Conservation (phyloP, 2,888 invertebrate species). For the Allophyes oxyacanthae region DNA sequence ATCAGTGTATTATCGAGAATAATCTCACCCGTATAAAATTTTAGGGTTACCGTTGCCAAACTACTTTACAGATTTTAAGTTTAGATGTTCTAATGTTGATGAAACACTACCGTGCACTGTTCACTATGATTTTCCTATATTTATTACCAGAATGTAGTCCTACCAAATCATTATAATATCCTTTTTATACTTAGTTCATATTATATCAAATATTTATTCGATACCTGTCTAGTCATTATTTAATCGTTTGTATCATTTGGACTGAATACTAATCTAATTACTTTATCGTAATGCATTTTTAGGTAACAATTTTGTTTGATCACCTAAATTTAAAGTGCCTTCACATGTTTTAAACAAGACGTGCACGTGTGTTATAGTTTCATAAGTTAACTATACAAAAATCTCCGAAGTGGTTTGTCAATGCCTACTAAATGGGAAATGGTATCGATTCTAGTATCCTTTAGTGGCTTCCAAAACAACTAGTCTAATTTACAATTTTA, state of each 20-base stretch:
- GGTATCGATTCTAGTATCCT: constrained; percentile 62
- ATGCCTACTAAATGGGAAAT: constrained; percentile 48
- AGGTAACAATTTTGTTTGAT: constrained; percentile 44
- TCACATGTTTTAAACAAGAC: constrained; percentile 72
- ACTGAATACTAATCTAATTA: constrained; percentile 14
- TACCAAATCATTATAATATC: constrained; percentile 5
- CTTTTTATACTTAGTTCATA: constrained; percentile 8
- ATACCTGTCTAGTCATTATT: constrained; percentile 2
- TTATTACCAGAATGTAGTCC: constrained; percentile 15
- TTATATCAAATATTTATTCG: constrained; percentile 8
- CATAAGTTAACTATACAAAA: constrained; percentile 28
- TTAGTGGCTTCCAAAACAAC: constrained; percentile 75
- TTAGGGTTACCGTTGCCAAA: constrained; percentile 53
- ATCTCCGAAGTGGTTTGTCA: constrained; percentile 66
- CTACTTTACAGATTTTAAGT: constrained; percentile 50
- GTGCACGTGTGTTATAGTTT: constrained; percentile 60
- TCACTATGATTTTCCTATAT: constrained; percentile 14
- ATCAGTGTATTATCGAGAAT: constrained; percentile 53
- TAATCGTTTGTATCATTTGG: constrained; percentile 6
- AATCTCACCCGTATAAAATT: constrained; percentile 50
- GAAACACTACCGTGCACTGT: constrained; percentile 43
- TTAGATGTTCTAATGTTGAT: constrained; percentile 24
- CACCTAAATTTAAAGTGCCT: constrained; percentile 82
- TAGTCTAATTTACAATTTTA: constrained; percentile 69
- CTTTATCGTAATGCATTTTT: constrained; percentile 14